These are phyloP conservation scores for Barypeithes pellucidus DNA, from an alignment of 2,888 invertebrate genomes.

Conservation along the genomic window DNA sequence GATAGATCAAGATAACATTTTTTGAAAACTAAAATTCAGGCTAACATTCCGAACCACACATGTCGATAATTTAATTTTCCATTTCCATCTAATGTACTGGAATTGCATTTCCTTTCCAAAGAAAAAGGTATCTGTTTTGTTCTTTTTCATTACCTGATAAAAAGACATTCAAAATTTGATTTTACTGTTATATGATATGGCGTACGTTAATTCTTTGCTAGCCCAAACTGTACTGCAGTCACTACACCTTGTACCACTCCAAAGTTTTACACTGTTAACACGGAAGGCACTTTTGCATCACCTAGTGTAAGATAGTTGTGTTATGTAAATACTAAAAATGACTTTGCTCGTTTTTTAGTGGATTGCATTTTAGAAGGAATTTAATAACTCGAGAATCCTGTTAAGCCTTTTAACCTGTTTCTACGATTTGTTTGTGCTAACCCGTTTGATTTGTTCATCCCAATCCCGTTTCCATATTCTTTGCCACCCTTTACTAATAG, in stretches of 20 bases:
- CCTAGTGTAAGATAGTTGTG: conserved; percentile 37
- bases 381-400: conserved; percentile 21
- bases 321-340: conserved; percentile 41
- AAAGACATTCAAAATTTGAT: no score
- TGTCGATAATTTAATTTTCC: no score
- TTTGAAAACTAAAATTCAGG: no score
- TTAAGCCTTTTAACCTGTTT: conserved; percentile 18
- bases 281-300: conserved; percentile 38
- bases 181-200: no score
- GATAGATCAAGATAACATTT: no score
- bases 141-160: no score
- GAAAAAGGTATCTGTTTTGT: no score
- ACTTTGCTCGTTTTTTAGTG: conserved; percentile 42
- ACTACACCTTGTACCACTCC: conserved; percentile 39
- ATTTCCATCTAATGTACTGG: no score
- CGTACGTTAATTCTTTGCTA: no score
- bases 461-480: conserved; percentile 6
- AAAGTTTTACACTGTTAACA: conserved; percentile 40
- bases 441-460: conserved; percentile 27
- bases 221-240: neutral
- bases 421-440: conserved; percentile 35
- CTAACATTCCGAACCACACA: no score
- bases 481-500: conserved; percentile 31
- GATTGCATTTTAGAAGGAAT: conserved; percentile 37
- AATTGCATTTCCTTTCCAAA: no score